A percentile compares a stretch with the other conserved stretches of the same genome.
phyloP scores from a whole-genome alignment of 2,113 vertebrate species.

The Coryphaenoides rupestris region DNA sequence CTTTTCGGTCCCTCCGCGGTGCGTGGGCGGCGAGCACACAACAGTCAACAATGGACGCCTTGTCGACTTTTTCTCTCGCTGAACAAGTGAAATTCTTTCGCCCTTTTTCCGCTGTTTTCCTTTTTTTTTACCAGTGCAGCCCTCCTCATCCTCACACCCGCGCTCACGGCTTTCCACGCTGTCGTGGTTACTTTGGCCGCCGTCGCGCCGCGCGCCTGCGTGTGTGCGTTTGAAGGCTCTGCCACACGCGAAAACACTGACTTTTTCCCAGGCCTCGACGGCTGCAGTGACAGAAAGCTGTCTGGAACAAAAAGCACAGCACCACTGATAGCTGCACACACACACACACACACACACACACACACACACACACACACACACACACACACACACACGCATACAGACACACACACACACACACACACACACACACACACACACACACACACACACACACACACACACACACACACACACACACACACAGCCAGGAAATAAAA shows the following conservation, averaged over 20 bases:
- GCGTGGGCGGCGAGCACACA: slow-evolving; percentile 29
- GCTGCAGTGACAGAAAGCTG: slow-evolving; percentile 18
- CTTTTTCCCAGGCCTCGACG: slow-evolving; percentile 23
- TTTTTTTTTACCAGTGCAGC: slow-evolving; percentile 54
- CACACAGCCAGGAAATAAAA: slow-evolving; percentile 18
- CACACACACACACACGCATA: too few species aligned
- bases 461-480: too few species aligned
- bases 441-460: background rate
- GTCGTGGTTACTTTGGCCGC: slow-evolving; percentile 41
- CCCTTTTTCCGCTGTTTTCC: slow-evolving; percentile 57
- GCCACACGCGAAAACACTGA: slow-evolving; percentile 27
- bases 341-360: too few species aligned
- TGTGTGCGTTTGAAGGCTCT: slow-evolving; percentile 20
- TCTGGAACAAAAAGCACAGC: slow-evolving; percentile 9
- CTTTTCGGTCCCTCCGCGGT: slow-evolving; percentile 32
- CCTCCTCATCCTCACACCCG: slow-evolving; percentile 45
- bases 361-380: too few species aligned
- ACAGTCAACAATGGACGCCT: slow-evolving; percentile 62
- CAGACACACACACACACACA: too few species aligned
- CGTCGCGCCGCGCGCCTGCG: background rate
- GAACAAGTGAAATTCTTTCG: slow-evolving; percentile 64
- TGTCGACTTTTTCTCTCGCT: slow-evolving; percentile 54
- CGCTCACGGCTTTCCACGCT: slow-evolving; percentile 45
- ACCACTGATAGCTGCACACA: too few species aligned
- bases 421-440: too few species aligned